Percentiles rank a stretch among this genome's conserved stretches.
Evolutionary conservation across 1,140 invertebrate genomes (phyloP).

Genomic region (Ridgeia piscesae): DNA sequence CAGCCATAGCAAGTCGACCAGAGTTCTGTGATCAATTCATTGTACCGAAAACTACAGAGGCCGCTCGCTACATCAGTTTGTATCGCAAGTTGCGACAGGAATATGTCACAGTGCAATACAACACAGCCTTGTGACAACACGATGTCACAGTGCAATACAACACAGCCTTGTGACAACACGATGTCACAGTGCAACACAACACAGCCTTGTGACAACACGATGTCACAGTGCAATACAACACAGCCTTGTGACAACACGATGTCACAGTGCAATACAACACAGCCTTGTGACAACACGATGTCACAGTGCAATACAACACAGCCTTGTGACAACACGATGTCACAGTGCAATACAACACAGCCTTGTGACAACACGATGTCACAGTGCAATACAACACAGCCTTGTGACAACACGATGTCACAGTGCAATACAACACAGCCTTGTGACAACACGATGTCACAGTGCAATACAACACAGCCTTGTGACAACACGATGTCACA

Average conservation of each 20-base stretch:
- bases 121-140: neutral
- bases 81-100: neutral
- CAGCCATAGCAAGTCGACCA: neutral
- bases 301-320: too few relatives aligned
- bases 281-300: neutral
- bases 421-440: conserved; percentile 1
- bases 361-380: neutral
- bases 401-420: neutral
- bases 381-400: too few relatives aligned
- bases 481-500: neutral
- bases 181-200: neutral
- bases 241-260: neutral
- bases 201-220: neutral
- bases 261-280: conserved; percentile 1
- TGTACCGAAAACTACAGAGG: conserved; percentile 7
- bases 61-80: conserved; percentile 7
- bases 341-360: neutral
- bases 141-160: neutral
- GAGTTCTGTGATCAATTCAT: conserved; percentile 15
- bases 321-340: neutral
- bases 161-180: neutral
- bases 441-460: too few relatives aligned
- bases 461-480: too few relatives aligned
- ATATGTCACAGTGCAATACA: neutral
- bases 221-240: too few relatives aligned